Evolutionary conservation across 2,113 vertebrate genomes (phyloP), one percentile per base, ranked within the genome.

Genomic region (human): DNA sequence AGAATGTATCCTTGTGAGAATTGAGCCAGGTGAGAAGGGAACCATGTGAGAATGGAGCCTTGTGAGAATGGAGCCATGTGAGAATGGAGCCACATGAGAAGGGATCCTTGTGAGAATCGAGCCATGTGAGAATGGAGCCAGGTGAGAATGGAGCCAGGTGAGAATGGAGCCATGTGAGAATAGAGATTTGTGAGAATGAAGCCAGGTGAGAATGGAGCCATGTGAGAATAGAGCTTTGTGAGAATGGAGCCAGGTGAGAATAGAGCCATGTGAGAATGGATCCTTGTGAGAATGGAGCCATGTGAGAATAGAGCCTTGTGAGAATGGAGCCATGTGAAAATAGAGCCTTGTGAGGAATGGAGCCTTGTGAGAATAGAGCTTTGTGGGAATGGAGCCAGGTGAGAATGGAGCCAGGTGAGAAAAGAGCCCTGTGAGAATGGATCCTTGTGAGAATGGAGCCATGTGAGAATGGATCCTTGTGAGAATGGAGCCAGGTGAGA

Each of bases 201-300:
- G 10, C 59, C 59, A 10, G 0, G 3, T 32, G 45, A 18, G 52
- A 52, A 52, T 18, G 5, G 5, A 52, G 5, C 16, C 13, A 0
- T 0, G 50, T 52, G 5, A 17, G 16, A 52, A 17, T 6, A 16
- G 22, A 59, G 8, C 0, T 20, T 3, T 0, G 2, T 59, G 22
- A 59, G 57, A 52, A 16, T 5, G 50, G 8, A 59, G 22, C 0
- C 55, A 8, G 0, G 2, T 23, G 22, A 57, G 57, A 59, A 59
- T 23, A 4, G 11, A 59, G 22, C 0, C 57, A 4, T 0, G 8
- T 25, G 23, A 25, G 23, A 61, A 61, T 27, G 59, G 9, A 27
- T 0, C 10, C 59, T 5, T 0, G 25, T 25, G 57, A 25, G 57
- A 59, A 25, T 59, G 22, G 22, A 59, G 0, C 8, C 22, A 10